Conservation (phyloP, 2,113 vertebrate species). For the Osmerus eperlanus region DNA sequence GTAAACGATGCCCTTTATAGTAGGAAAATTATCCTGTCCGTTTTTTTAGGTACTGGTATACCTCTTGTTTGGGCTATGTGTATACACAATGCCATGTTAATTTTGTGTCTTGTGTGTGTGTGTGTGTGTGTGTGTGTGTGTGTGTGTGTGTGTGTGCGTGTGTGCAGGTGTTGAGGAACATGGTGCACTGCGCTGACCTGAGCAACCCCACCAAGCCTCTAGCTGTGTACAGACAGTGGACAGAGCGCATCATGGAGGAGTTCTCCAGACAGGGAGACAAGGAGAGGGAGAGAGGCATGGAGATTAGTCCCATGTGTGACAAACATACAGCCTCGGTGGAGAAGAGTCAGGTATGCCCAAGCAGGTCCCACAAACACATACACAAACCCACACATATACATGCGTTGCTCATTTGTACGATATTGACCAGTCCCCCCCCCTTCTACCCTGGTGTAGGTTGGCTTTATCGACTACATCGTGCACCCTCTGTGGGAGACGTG, state of each 20-base stretch:
- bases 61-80: background rate
- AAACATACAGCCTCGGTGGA: constrained; percentile 92
- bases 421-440: background rate
- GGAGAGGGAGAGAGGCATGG: constrained; percentile 87
- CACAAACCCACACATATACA: background rate
- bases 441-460: constrained; percentile 73
- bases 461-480: constrained; percentile 93
- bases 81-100: background rate
- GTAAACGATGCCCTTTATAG: background rate
- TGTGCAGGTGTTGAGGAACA: constrained; percentile 85
- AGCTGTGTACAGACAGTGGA: constrained; percentile 90
- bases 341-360: constrained; percentile 84
- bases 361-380: background rate
- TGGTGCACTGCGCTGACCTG: constrained; percentile 93
- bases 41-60: background rate
- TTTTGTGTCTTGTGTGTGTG: background rate
- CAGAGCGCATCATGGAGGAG: constrained; percentile 91
- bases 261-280: constrained; percentile 91
- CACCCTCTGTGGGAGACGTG: constrained; percentile 93
- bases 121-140: too few relatives aligned
- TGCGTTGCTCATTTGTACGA: background rate
- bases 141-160: constrained; percentile 21
- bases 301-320: constrained; percentile 94
- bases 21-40: background rate
- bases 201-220: constrained; percentile 92